Base-by-base conservation (phyloP, 2,888 invertebrate genomes). In the Drosophila flavopinicola region DNA sequence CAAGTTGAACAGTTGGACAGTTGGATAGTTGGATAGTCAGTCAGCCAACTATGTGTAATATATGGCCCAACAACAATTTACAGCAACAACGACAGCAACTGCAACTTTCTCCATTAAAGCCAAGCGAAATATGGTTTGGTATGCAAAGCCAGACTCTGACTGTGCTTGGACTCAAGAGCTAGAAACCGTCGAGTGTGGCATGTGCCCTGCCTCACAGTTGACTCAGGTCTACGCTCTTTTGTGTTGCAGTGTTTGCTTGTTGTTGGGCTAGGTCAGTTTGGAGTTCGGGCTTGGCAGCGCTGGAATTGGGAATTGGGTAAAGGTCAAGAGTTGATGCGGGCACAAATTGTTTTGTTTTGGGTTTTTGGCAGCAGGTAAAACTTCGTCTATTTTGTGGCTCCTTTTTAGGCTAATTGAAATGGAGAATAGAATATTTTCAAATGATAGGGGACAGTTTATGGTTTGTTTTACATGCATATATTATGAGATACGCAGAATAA, bases 31-130 rank as follows among this genome's bases (percentile, higher is more conserved):
- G 52, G 45, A 56, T n/a, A n/a, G n/a, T n/a, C 63, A 56, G 51
- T 54, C 53, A 53, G 56, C 29, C 38, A 56, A 51, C 54, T 51
- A 58, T 72, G 57, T 51, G 66, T 72, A 56, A 76, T 71, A 68
- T 72, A 64, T 83, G 66, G 47, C 75, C 72, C 58, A 72, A 52
- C 54, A 58, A 58, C 33, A 39, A 35, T 41, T 38, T 32, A 13
- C 39, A 45, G 15, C 41, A 56, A 30, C 32, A 47, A 25, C 41
- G 24, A 42, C 58, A 72, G 66, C 52, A 70, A 49, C n/a, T 66
- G 61, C 69, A 83, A 79, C 82, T 83, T 83, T 83, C 82, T 79
- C 85, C 85, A 70, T 69, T 65, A 47, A 68, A 42, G 58, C 41
- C 58, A 64, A 65, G 74, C 30, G 53, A 66, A 42, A 72, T 39